Conservation (phyloP, 53 echinoderm and acorn worm species). For the Hippasteria phrygiana region DNA sequence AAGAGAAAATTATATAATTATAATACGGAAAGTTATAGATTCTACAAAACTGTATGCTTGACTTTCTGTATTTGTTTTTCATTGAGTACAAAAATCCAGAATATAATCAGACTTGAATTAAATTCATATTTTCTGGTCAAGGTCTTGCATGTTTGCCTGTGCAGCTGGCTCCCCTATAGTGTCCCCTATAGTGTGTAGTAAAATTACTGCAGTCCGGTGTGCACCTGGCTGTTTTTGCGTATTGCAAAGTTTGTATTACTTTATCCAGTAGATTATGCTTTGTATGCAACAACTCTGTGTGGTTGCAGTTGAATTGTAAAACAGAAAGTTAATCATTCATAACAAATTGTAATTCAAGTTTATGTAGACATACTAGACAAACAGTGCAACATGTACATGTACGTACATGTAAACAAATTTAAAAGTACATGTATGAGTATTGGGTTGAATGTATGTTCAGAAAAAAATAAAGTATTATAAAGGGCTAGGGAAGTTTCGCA, state of each 20-base stretch:
- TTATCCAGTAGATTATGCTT: too few relatives aligned
- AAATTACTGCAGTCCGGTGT: neutral
- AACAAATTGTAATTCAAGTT: too few relatives aligned
- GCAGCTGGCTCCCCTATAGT: slow-evolving; percentile 6
- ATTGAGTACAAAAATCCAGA: too few relatives aligned
- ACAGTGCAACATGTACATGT: neutral
- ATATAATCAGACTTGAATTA: too few relatives aligned
- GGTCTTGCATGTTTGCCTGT: slow-evolving; percentile 26
- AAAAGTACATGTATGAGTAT: neutral
- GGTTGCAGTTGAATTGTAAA: neutral
- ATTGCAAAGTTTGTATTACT: neutral
- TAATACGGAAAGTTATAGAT: too few relatives aligned
- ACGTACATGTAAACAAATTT: neutral
- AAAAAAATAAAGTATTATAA: too few relatives aligned
- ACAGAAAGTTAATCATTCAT: neutral
- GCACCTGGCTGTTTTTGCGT: slow-evolving; percentile 1
- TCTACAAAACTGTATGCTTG: too few relatives aligned
- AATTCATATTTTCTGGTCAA: slow-evolving; percentile 12
- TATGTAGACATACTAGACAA: neutral
- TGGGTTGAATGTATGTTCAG: too few relatives aligned
- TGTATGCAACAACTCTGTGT: neutral
- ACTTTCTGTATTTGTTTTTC: too few relatives aligned
- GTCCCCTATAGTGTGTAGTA: neutral
- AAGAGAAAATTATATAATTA: too few relatives aligned
- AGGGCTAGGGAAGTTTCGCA: too few relatives aligned